Percentiles rank a stretch among this genome's conserved stretches.
phyloP scores from a whole-genome alignment of 2,113 vertebrate species.

The Labeo catla region DNA sequence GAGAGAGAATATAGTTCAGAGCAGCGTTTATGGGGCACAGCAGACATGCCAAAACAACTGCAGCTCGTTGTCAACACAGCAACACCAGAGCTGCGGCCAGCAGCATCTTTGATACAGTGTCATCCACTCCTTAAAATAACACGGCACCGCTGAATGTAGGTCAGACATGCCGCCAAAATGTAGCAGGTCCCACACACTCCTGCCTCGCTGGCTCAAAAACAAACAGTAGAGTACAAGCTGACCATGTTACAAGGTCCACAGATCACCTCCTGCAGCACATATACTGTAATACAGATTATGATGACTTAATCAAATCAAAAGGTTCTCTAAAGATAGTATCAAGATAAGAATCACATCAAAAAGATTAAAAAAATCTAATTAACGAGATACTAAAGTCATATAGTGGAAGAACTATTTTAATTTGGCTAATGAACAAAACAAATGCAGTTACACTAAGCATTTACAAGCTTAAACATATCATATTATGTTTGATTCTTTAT shows the following conservation, averaged over 20 bases:
- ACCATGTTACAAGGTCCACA: neutral
- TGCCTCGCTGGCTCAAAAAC: conserved; percentile 42
- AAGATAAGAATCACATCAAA: neutral
- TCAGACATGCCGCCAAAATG: conserved; percentile 53
- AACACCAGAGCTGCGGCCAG: conserved; percentile 23
- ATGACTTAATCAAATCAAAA: neutral
- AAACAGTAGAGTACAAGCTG: conserved; percentile 44
- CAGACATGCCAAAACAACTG: conserved; percentile 47
- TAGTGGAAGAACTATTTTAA: neutral
- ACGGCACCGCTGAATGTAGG: conserved; percentile 61
- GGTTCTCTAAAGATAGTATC: neutral
- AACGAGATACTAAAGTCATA: neutral
- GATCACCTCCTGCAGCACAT: conserved; percentile 1
- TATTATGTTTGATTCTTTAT: neutral
- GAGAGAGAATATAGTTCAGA: neutral
- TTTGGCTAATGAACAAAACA: neutral
- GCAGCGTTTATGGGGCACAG: neutral
- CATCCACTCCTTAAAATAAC: conserved; percentile 58
- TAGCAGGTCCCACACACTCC: conserved; percentile 28
- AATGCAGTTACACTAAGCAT: neutral
- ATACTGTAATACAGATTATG: neutral
- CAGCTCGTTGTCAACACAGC: conserved; percentile 43
- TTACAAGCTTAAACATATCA: neutral
- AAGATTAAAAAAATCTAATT: neutral
- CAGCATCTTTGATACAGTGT: conserved; percentile 40